Conservation (phyloP, 2,797 vertebrate species). For the Anabas testudineus region DNA sequence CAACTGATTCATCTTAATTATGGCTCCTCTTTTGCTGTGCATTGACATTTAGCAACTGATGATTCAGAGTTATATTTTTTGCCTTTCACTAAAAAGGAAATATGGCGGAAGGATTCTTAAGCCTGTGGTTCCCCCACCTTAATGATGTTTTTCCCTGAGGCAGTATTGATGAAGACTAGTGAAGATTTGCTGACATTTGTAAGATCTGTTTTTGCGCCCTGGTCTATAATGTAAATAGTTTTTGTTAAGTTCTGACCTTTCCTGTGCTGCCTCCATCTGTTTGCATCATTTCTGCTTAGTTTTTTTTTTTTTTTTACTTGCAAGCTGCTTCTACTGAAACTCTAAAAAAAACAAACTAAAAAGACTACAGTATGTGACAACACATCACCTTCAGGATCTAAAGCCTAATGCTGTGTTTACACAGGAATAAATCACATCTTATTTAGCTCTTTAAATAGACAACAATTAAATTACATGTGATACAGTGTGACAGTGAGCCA, state of each 20-base stretch:
- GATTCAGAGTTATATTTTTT: constrained; percentile 24
- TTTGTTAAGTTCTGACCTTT: constrained; percentile 1
- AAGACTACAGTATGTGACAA: background rate
- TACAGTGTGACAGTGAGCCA: background rate
- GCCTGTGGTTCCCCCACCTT: constrained; percentile 18
- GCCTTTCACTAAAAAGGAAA: constrained; percentile 11
- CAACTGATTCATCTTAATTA: constrained; percentile 32
- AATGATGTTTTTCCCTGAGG: constrained; percentile 48
- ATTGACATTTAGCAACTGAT: constrained; percentile 40
- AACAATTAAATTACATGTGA: background rate
- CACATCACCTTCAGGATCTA: background rate
- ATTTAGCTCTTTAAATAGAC: background rate
- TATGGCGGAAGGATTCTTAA: constrained; percentile 16
- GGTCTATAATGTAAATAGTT: constrained; percentile 12
- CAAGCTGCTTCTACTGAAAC: background rate
- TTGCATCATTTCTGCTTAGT: background rate
- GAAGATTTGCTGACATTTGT: constrained; percentile 33
- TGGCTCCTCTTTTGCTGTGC: constrained; percentile 11
- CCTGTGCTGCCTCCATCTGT: constrained; percentile 8
- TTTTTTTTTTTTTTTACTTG: background rate
- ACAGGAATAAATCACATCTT: background rate
- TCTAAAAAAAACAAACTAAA: too few relatives aligned
- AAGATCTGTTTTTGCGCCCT: constrained; percentile 18
- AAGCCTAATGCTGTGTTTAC: background rate
- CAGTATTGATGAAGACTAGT: constrained; percentile 31